phyloP scores from a whole-genome alignment of 2,797 vertebrate genomes.

The Xerus rutilus region DNA sequence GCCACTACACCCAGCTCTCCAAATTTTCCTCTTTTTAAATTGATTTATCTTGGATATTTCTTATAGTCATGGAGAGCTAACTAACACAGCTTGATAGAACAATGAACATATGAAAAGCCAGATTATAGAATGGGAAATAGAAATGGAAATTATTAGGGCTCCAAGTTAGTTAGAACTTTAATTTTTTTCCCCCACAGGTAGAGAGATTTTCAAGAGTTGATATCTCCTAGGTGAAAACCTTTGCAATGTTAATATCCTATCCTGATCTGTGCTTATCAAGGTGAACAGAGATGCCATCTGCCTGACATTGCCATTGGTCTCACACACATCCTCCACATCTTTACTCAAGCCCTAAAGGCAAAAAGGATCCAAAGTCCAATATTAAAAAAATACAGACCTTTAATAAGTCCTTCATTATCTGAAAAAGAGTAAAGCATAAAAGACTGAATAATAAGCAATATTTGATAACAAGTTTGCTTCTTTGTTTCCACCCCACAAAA shows the following conservation, averaged over 20 bases:
- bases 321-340: not conserved
- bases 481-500: not conserved
- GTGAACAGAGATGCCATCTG: not conserved
- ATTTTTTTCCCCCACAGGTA: too few species aligned
- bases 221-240: not conserved
- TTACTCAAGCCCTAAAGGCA: not conserved
- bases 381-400: not conserved
- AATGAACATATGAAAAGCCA: not conserved
- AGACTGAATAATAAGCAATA: not conserved
- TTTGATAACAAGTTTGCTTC: not conserved
- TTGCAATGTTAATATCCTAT: not conserved
- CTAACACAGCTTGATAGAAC: not conserved
- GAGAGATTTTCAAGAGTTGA: not conserved
- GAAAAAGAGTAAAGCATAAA: not conserved
- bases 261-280: not conserved
- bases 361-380: not conserved
- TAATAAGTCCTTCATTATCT: not conserved
- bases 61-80: not conserved
- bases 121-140: not conserved
- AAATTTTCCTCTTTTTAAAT: not conserved
- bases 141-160: not conserved
- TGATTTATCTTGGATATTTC: not conserved
- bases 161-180: not conserved
- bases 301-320: not conserved
- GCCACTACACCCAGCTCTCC: too few species aligned